Base-by-base conservation (phyloP, 2,888 invertebrate genomes). In the Oscheius onirici region DNA sequence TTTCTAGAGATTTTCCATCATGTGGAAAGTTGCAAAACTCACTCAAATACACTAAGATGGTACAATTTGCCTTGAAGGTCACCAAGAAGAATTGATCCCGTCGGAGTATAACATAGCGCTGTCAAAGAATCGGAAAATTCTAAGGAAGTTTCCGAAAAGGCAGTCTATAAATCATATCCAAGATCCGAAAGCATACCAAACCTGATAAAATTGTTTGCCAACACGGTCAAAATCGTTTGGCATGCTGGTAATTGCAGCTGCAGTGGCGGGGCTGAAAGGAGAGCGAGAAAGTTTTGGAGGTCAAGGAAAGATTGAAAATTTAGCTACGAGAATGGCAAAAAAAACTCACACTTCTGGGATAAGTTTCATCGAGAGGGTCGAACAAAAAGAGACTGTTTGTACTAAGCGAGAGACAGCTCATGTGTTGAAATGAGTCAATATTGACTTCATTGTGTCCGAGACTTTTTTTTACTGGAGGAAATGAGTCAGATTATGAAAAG, bases 401-500 rank as follows among this genome's bases (percentile, higher is more conserved):
- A 28, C 28, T 55, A 28, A 6, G 55, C 55, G 55, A 26, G n/a
- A n/a, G 34, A 34, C 34, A 34, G 34, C 28, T 28, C 55, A 28
- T 55, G 55, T 26, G 55, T 28, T 55, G 55, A 55, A 55, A 55
- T 55, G 55, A 28, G 28, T 55, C 24, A 55, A 55, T 55, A 55
- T 55, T 55, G 55, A 55, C 55, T 34, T 3, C 8, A 34, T 34
- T 34, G 34, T 34, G 34, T 34, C 34, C 34, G 34, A 34, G 34
- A 34, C n/a, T n/a, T n/a, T n/a, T n/a, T n/a, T n/a, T n/a, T n/a
- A 34, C 8, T 34, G 34, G 34, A 34, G 34, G 34, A 34, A 34
- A 34, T 34, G 34, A 34, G 8, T 34, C 34, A 34, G 34, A 34
- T 34, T 34, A 34, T 34, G 34, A 6, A 8, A 6, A 6, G 34